These are phyloP conservation scores for Euura saliciscinereae DNA, from an alignment of 1,140 invertebrate species.

Conservation along the genomic window DNA sequence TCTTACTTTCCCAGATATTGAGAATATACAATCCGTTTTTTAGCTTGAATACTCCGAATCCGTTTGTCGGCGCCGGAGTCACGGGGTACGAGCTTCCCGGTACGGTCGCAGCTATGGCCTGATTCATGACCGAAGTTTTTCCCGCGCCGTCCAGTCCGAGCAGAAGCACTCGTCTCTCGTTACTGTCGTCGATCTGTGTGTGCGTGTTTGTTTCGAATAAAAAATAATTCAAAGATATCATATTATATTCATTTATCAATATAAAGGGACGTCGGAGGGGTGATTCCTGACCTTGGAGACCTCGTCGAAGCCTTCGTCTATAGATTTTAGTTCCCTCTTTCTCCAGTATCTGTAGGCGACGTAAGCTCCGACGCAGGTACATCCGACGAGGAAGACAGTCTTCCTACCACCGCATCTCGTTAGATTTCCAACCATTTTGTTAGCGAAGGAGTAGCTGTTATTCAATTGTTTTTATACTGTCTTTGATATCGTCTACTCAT, in stretches of 20 bases:
- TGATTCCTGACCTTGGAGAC: constrained; percentile 49
- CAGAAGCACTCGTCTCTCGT: constrained; percentile 51
- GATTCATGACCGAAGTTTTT: constrained; percentile 55
- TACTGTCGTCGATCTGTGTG: constrained; percentile 49
- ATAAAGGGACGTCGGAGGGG: too few relatives aligned
- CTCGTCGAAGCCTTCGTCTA: constrained; percentile 59
- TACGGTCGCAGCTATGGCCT: constrained; percentile 39
- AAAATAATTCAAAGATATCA: not conserved
- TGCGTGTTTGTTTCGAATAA: not conserved
- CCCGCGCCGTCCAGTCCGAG: constrained; percentile 55
- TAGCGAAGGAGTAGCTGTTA: too few relatives aligned
- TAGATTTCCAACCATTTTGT: constrained; percentile 28
- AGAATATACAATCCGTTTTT: constrained; percentile 43
- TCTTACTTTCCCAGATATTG: constrained; percentile 56
- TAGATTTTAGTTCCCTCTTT: constrained; percentile 48
- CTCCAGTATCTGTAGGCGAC: constrained; percentile 56
- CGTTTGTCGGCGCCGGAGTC: constrained; percentile 44
- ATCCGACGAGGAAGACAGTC: constrained; percentile 42
- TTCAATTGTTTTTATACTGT: too few relatives aligned
- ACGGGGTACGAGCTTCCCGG: constrained; percentile 31
- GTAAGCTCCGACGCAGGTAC: constrained; percentile 54
- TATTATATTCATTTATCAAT: not conserved
- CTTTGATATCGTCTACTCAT: too few relatives aligned
- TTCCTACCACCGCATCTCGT: constrained; percentile 29
- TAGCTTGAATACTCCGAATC: constrained; percentile 51